Conservation (phyloP, 2,113 vertebrate species). For the Phalacrocorax pelagicus region DNA sequence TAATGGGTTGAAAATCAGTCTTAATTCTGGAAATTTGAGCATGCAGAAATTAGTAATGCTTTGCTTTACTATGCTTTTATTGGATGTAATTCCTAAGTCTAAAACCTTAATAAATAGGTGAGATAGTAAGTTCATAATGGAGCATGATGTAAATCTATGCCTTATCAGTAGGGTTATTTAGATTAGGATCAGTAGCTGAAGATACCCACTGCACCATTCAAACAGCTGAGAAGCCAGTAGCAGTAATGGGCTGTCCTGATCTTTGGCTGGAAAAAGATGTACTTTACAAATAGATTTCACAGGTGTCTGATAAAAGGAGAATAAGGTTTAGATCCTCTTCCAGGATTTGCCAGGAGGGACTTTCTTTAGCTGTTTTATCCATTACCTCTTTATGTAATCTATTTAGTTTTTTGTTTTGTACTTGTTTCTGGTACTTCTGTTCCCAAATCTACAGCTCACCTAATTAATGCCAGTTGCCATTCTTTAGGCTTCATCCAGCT, state of each 20-base stretch:
- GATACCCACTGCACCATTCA: background rate
- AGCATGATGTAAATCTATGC: background rate
- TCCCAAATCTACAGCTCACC: background rate
- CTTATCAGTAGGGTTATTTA: background rate
- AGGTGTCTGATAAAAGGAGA: background rate
- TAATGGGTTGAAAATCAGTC: background rate
- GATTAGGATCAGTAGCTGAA: background rate
- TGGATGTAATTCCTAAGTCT: background rate
- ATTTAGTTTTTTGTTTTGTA: background rate
- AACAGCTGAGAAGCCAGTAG: background rate
- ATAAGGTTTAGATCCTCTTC: background rate
- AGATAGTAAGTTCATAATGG: background rate
- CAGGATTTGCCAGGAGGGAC: background rate
- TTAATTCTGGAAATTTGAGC: background rate
- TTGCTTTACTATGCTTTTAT: background rate
- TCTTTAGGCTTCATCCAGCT: background rate
- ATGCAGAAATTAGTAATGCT: background rate
- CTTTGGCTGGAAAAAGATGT: background rate
- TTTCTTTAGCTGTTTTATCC: background rate
- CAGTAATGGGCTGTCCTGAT: background rate
- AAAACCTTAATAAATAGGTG: background rate
- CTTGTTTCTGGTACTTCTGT: background rate
- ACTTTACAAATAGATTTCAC: background rate
- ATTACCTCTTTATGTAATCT: background rate
- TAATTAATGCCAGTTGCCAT: background rate